phyloP scores from a whole-genome alignment of 2,797 vertebrate genomes.

The Acanthornis magna region DNA sequence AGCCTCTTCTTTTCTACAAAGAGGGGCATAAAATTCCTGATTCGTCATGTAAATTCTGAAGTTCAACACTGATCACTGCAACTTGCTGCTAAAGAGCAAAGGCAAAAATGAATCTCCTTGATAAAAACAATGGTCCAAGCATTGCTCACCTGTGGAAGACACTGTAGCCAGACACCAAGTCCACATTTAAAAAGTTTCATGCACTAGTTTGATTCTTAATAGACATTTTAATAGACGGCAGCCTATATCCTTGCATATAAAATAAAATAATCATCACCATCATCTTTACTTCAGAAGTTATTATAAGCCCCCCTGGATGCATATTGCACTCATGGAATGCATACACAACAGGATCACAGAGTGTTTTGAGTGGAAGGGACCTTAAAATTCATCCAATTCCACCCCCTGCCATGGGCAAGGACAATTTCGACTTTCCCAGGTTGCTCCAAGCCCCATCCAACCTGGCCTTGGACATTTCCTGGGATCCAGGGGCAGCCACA shows the following conservation, averaged over 20 bases:
- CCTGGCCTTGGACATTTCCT: background rate
- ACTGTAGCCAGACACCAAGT: background rate
- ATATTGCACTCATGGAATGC: rapidly evolving
- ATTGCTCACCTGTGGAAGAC: background rate
- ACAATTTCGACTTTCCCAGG: background rate
- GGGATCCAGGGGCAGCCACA: background rate
- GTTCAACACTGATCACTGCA: background rate
- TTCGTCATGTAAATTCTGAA: background rate
- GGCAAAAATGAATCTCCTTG: background rate
- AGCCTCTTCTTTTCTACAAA: background rate
- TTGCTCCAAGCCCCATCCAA: background rate
- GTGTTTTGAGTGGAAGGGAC: background rate
- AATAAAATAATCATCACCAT: background rate
- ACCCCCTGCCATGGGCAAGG: background rate
- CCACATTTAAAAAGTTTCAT: background rate
- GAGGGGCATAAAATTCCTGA: background rate
- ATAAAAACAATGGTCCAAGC: rapidly evolving
- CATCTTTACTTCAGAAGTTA: background rate
- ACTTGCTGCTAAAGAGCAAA: background rate
- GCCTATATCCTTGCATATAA: background rate
- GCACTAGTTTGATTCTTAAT: background rate
- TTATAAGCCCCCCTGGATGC: background rate
- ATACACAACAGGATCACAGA: background rate
- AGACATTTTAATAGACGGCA: background rate
- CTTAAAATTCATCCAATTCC: rapidly evolving